These are phyloP conservation scores for Selenia dentaria DNA, from an alignment of 2,888 invertebrate genomes.

Conservation along the genomic window DNA sequence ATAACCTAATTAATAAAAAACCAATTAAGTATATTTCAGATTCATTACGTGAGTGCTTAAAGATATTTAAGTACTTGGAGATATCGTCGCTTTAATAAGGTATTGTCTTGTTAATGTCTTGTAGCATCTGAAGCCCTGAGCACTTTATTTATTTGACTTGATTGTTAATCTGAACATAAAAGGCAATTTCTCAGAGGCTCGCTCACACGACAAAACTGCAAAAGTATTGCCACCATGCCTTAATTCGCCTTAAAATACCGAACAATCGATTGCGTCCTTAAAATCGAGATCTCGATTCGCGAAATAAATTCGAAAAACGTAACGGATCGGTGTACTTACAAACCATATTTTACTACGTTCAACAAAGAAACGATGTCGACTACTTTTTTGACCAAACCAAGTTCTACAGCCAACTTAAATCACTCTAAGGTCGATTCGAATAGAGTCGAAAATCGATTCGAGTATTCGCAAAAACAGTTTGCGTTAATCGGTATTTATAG, in stretches of 20 bases:
- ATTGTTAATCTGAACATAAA: conserved; percentile 24
- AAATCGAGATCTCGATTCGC: conserved; percentile 45
- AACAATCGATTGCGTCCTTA: conserved; percentile 39
- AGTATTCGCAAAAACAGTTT: conserved; percentile 16
- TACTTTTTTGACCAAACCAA: conserved; percentile 35
- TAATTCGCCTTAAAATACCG: conserved; percentile 29
- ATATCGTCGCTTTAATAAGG: neutral
- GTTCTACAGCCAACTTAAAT: neutral
- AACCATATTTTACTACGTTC: conserved; percentile 38
- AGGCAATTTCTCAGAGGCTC: conserved; percentile 17
- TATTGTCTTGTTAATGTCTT: conserved; percentile 8
- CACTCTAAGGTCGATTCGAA: conserved; percentile 7
- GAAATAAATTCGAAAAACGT: conserved; percentile 44
- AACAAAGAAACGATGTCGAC: conserved; percentile 38
- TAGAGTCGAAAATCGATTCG: conserved; percentile 21
- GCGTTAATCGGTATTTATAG: conserved; percentile 61
- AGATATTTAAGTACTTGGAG: too few relatives aligned
- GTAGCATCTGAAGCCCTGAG: conserved; percentile 7
- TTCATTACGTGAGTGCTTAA: too few relatives aligned
- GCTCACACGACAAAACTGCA: conserved; percentile 20
- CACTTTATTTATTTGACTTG: conserved; percentile 23
- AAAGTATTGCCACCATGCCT: conserved; percentile 19
- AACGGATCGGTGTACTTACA: conserved; percentile 40
- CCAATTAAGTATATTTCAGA: too few relatives aligned
- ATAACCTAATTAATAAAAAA: too few relatives aligned